Evolutionary conservation across 2,888 invertebrate genomes (phyloP), one percentile per base, ranked within the genome.

Genomic region (Chalcis sispes): DNA sequence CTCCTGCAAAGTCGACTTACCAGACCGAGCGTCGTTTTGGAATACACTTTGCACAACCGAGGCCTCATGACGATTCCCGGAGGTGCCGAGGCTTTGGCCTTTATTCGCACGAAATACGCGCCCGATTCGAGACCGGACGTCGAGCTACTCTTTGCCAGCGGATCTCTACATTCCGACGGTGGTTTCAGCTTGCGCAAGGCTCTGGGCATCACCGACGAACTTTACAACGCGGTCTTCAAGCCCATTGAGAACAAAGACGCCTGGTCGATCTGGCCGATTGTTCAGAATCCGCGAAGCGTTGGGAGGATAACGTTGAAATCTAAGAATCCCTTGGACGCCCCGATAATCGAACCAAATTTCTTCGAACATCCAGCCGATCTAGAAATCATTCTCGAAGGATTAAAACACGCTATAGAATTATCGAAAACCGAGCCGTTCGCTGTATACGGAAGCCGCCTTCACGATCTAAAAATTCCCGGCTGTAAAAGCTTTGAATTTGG

Each of bases 321-420:
- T 13, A 92, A 90, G 74, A 92, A 96, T 86, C 95, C 96, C 0
- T 91, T 91, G 80, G 91, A 92, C 0, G 92, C 93, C 81, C 95
- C 96, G 0, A 89, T 91, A n/a, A 90, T 96, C 67, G 92, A 95
- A 80, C 94, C 95, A 0, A 95, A 95, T 85, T 98, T 97, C 87
- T 92, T 96, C 84, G 90, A 92, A 0, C 91, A 95, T 83, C 90
- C 90, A 3, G 90, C 83, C 0, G 88, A 88, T 64, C 13, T 88
- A 1, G 88, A 88, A 58, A 85, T 87, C n/a, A 80, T 88, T 25
- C 71, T 90, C 13, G 89, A 89, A 65, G 90, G 90, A 1, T 78
- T 94, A 52, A 93, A 94, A 80, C 91, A 89, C 81, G 89, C 90
- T 0, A 89, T 92, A 56, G 89, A 89, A 36, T 85, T 92, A 36